These are phyloP conservation scores for Cryptus viduatorius DNA, from an alignment of 2,888 invertebrate genomes.

Conservation along the genomic window DNA sequence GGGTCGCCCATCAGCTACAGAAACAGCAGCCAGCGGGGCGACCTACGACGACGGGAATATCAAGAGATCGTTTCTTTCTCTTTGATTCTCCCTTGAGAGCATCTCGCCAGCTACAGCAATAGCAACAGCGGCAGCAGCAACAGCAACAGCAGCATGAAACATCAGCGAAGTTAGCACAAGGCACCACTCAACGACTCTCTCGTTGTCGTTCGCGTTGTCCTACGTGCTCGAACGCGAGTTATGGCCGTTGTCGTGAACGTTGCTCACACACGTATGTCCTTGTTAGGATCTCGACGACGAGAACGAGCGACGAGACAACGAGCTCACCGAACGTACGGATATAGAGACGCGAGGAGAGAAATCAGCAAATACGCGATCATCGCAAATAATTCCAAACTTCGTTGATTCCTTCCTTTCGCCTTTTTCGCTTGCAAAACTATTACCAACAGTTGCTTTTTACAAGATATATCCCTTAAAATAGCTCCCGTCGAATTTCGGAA, in stretches of 20 bases:
- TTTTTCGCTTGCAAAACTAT: too few relatives aligned
- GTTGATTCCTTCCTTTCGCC: background rate
- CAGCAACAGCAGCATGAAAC: constrained; percentile 39
- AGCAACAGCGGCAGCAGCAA: background rate
- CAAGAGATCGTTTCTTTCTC: constrained; percentile 75
- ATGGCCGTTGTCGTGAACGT: constrained; percentile 71
- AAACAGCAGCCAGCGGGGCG: constrained; percentile 76
- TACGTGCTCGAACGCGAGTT: constrained; percentile 76
- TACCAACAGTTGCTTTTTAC: background rate
- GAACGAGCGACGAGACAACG: constrained; percentile 39
- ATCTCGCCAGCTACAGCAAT: constrained; percentile 20
- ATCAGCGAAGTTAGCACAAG: constrained; percentile 22
- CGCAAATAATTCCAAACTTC: constrained; percentile 31
- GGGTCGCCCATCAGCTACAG: constrained; percentile 74
- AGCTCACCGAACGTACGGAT: constrained; percentile 37
- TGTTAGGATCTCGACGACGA: constrained; percentile 68
- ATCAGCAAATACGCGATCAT: constrained; percentile 41
- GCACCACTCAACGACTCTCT: constrained; percentile 58
- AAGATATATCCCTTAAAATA: background rate
- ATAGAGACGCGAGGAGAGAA: constrained; percentile 46
- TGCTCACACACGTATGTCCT: constrained; percentile 71
- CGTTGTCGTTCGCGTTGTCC: constrained; percentile 71
- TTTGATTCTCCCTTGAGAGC: constrained; percentile 51
- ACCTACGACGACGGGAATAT: constrained; percentile 78
- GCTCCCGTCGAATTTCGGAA: too few relatives aligned